phyloP scores from a whole-genome alignment of 2,888 invertebrate species.

The Lycocerus yunnanus region DNA sequence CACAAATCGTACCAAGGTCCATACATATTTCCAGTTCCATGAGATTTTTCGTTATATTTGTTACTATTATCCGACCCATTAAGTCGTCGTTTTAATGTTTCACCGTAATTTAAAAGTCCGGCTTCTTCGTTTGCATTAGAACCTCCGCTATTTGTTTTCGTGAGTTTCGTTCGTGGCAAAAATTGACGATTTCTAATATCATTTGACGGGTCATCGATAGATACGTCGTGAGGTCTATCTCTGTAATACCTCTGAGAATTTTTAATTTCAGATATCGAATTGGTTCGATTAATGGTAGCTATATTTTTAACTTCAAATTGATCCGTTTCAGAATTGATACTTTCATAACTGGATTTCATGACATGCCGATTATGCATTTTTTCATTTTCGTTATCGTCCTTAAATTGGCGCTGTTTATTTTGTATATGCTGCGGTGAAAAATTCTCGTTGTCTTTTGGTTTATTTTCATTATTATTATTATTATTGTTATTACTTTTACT shows the following conservation, averaged over 20 bases:
- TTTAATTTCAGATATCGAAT: slow-evolving; percentile 42
- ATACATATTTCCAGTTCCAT: slow-evolving; percentile 72
- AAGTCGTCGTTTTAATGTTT: slow-evolving; percentile 54
- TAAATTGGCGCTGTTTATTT: slow-evolving; percentile 40
- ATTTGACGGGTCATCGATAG: slow-evolving; percentile 52
- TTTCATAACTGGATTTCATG: slow-evolving; percentile 50
- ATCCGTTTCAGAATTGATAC: slow-evolving; percentile 49
- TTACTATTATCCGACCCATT: slow-evolving; percentile 52
- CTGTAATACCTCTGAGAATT: slow-evolving; percentile 42
- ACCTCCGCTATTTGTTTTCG: slow-evolving; percentile 60
- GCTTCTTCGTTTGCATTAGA: slow-evolving; percentile 48
- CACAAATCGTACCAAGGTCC: slow-evolving; percentile 90
- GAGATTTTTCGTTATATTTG: slow-evolving; percentile 57
- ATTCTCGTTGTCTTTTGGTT: slow-evolving; percentile 34
- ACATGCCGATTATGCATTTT: slow-evolving; percentile 41
- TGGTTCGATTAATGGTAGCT: slow-evolving; percentile 33
- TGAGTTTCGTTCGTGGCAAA: slow-evolving; percentile 72
- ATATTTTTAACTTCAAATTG: slow-evolving; percentile 35
- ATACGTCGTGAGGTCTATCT: slow-evolving; percentile 49
- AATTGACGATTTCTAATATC: slow-evolving; percentile 60
- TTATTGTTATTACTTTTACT: slow-evolving; percentile 23
- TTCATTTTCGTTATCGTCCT: slow-evolving; percentile 40
- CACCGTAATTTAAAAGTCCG: slow-evolving; percentile 54
- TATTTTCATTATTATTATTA: slow-evolving; percentile 40
- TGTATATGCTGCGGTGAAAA: slow-evolving; percentile 38